Evolutionary conservation across 64 coral and sea anemone genomes (phyloP), one percentile per base, ranked within the genome.

Genomic region (Cladopsammia gracilis): DNA sequence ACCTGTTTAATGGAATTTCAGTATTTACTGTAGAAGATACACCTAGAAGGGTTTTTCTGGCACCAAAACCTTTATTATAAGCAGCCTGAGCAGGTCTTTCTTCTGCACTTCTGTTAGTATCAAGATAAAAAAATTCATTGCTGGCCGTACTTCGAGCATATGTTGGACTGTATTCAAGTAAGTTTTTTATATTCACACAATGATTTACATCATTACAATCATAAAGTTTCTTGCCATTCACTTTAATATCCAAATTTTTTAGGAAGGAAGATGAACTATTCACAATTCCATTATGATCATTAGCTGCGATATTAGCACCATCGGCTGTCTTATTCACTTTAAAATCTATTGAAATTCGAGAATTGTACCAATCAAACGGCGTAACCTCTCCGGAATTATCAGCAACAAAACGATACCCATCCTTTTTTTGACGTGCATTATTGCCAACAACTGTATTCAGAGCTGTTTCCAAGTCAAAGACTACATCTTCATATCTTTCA

Each of bases 401-500:
- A 34, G 2, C 34, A 1, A 34, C 34, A 34, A 34, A 34, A 34
- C 34, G 3, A 14, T 50, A 18, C 7, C 47, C 47, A 6, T 12
- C 70, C 42, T 86, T 86, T 67, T 18, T 86, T 6, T 86, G 64
- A 57, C 49, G 48, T 3, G 77, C 11, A 48, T 48, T 48, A 9
- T 86, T 86, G 0, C 34, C 83, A 3, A 70, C 0, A 48, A 5
- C 20, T 26, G 54, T 75, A 2, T 52, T 10, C 8, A 88, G 26
- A 73, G 86, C 20, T 61, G 70, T 54, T 73, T 88, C 86, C 10
- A 88, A 43, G 3, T 60, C 44, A 45, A 88, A 75, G 0, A 75
- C 86, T 7, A 75, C 67, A 61, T 88, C 86, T 88, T 88, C 86
- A 56, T 61, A 88, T 34, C 86, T 7, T 88, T 88, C 51, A 72